Percentiles rank a stretch among this genome's conserved stretches.
phyloP scores from a whole-genome alignment of 2,113 vertebrate genomes.

The Ancistrus triradiatus region DNA sequence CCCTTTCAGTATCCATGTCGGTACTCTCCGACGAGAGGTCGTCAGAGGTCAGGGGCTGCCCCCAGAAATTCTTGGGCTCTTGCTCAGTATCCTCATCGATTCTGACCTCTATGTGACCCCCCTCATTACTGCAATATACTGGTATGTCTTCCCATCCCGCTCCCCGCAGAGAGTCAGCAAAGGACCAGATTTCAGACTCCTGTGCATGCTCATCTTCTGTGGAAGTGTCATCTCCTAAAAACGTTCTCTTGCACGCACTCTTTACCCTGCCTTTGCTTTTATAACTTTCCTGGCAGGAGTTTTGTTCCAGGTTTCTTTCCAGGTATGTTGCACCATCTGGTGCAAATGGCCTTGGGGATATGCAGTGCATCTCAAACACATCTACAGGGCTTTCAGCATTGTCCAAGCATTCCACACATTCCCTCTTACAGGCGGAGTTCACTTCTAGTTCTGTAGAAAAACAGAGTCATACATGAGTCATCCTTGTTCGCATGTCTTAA shows the following conservation, averaged over 20 bases:
- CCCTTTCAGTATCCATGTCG: conserved; percentile 44
- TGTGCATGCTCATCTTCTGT: conserved; percentile 41
- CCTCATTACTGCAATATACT: neutral
- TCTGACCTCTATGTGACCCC: conserved; percentile 12
- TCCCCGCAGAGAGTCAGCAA: conserved; percentile 13
- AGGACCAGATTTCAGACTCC: conserved; percentile 31
- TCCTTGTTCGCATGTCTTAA: neutral
- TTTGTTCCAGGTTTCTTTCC: conserved; percentile 30
- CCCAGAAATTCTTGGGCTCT: conserved; percentile 57
- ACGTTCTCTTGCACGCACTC: conserved; percentile 50
- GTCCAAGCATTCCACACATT: conserved; percentile 40
- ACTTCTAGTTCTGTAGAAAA: conserved; percentile 61
- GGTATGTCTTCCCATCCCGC: conserved; percentile 1
- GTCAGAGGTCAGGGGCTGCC: conserved; percentile 57
- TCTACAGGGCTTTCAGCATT: conserved; percentile 18
- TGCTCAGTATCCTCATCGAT: conserved; percentile 39
- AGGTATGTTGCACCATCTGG: neutral
- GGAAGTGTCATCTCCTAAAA: conserved; percentile 51
- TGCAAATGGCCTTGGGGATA: conserved; percentile 17
- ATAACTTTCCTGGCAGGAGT: conserved; percentile 18
- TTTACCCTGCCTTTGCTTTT: conserved; percentile 57
- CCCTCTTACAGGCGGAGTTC: conserved; percentile 31
- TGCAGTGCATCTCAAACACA: conserved; percentile 28
- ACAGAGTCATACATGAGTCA: neutral
- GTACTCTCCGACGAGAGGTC: conserved; percentile 47